Percentiles rank a stretch among this genome's conserved stretches.
phyloP scores from a whole-genome alignment of 2,797 vertebrate genomes.

The Halcyon leucocephala region DNA sequence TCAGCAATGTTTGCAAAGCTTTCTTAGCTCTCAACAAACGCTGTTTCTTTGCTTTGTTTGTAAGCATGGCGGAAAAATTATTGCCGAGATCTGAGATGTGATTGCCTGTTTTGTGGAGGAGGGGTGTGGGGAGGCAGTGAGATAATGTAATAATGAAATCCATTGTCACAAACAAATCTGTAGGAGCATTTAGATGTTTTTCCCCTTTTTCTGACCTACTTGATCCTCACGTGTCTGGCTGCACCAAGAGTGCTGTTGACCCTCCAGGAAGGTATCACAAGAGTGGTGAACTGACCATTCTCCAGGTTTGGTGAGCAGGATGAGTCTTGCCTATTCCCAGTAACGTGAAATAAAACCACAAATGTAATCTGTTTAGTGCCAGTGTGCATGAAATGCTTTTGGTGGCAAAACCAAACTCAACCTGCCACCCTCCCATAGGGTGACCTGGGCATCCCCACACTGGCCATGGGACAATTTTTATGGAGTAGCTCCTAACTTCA shows the following conservation, averaged over 20 bases:
- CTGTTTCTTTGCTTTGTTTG: constrained; percentile 31
- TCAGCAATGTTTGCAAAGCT: constrained; percentile 48
- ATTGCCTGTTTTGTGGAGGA: constrained; percentile 24
- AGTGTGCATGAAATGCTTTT: neutral
- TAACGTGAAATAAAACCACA: neutral
- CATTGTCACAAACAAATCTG: constrained; percentile 46
- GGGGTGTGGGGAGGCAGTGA: neutral
- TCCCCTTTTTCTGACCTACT: constrained; percentile 29
- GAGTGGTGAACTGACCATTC: neutral
- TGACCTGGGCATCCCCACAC: neutral
- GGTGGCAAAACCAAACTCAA: neutral
- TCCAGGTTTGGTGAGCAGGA: neutral
- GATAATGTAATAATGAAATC: constrained; percentile 60
- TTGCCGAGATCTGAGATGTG: neutral
- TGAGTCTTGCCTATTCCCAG: neutral
- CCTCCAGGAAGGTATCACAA: neutral
- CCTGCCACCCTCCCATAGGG: neutral
- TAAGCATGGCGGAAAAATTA: neutral
- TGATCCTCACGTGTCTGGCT: constrained; percentile 1
- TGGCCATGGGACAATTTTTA: neutral
- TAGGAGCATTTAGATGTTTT: constrained; percentile 46
- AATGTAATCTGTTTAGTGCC: neutral
- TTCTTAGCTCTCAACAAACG: constrained; percentile 29
- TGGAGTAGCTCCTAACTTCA: neutral
- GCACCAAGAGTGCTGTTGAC: neutral